Base-by-base conservation (phyloP, 1,140 invertebrate genomes). In the Drosophila arizonae region DNA sequence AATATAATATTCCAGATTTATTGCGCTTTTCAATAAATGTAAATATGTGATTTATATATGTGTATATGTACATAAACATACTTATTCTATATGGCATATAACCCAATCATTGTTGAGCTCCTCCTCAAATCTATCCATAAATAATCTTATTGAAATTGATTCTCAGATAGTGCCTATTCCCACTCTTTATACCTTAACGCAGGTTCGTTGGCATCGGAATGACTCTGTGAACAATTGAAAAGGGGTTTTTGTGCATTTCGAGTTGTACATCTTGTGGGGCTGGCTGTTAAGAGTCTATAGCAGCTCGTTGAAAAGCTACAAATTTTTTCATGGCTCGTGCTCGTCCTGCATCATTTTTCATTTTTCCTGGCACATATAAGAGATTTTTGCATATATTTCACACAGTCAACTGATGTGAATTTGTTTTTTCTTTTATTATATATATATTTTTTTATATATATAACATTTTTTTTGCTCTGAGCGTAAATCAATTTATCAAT, bases 401-500 rank as follows among this genome's bases (percentile, higher is more conserved):
- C 46, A 48, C 56, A 79, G 66, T 68, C 77, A 79, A 76, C 50
- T 75, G 76, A 81, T 64, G 54, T 54, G 46, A 39, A 39, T 26
- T 28, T 56, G 57, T 77, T 71, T 28, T 54, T 71, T 71, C 41
- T 43, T 33, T 24, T 13, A 64, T 55, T 17, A 1, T 17, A 17
- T 45, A 8, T 15, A 17, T 45, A 8, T 15, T 15, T 45, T 2
- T 46, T 6, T 11, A 6, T 46, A 46, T 46, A 17, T 46, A 17
- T 6, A 46, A 11, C 4, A 0, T 24, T 46, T 73, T 86, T 74
- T 76, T 50, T 67, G 54, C 71, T 64, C 51, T 50, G 79, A 80
- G 84, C 79, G 88, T 88, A 87, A 87, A 84, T 87, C 84, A 87
- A 87, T 87, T 87, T 87, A 87, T 87, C 84, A 87, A 88, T 87